phyloP scores from a whole-genome alignment of 2,113 vertebrate species.

The Archocentrus centrarchus region DNA sequence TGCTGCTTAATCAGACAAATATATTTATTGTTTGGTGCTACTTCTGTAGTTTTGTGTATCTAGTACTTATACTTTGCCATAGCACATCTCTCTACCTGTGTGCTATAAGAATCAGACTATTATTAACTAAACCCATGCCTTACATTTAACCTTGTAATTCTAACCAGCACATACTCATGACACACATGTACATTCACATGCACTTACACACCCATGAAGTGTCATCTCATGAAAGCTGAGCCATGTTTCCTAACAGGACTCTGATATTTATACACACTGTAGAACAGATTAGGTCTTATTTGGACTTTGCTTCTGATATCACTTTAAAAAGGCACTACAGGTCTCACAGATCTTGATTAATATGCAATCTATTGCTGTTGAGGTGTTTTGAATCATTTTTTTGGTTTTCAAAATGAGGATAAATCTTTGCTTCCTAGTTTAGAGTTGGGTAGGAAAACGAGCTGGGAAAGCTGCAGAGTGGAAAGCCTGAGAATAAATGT shows the following conservation, averaged over 20 bases:
- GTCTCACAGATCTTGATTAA: not conserved
- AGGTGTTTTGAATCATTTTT: not conserved
- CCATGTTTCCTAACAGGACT: not conserved
- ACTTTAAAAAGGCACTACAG: not conserved
- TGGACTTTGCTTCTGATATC: not conserved
- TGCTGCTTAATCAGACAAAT: not conserved
- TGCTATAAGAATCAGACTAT: not conserved
- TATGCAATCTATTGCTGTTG: not conserved
- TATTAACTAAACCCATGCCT: not conserved
- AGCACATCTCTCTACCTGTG: not conserved
- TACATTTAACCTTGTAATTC: slow-evolving; percentile 29
- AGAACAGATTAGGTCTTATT: not conserved
- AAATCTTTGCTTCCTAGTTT: not conserved
- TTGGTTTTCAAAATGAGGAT: not conserved
- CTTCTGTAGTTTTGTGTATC: not conserved
- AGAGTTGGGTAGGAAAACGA: not conserved
- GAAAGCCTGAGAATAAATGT: not conserved
- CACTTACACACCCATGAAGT: not conserved
- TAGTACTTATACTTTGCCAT: not conserved
- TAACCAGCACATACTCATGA: slow-evolving; percentile 2
- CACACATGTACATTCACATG: not conserved
- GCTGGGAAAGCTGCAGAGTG: not conserved
- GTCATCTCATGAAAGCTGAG: slow-evolving; percentile 32
- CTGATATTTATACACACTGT: slow-evolving; percentile 14
- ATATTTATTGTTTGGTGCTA: not conserved